Base-by-base conservation (phyloP, 2,888 invertebrate species). In the Prosapia bicincta region DNA sequence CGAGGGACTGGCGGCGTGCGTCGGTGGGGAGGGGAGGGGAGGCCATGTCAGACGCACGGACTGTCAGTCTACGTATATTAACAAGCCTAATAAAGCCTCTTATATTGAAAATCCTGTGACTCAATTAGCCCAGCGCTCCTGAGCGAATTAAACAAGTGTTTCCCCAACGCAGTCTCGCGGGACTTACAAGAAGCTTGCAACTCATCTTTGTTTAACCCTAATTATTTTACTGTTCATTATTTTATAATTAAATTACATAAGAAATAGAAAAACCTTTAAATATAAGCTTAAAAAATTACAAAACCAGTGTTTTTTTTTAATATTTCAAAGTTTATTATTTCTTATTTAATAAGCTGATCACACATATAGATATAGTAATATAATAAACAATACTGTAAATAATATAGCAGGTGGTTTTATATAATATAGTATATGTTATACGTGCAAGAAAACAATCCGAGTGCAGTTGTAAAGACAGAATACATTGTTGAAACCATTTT, bases 71-170 rank as follows among this genome's bases (percentile, higher is more conserved):
- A 54, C 32, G 70, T 71, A 70, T 75, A 75, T 75, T 75, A 72
- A 73, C 72, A 65, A 69, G 69, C 24, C 72, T 76, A 76, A 76
- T 76, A 75, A 76, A 76, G 76, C 76, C 70, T 73, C 73, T 76
- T 76, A 76, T 76, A 32, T 73, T 70, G 76, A 43, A 76, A 73
- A 76, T 73, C 71, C 66, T 7, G 69, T 70, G 72, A 73, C 76
- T 76, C 76, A 76, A 76, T 76, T 76, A 76, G 76, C 38, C 38
- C 23, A 73, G 24, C 70, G 69, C 69, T 54, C 54, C 54, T 69
- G 30, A 66, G 72, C 24, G 76, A 73, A 76, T 76, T 76, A 73
- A 69, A 69, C 71, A 68, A 75, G 76, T 73, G 76, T 70, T 76
- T 67, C 67, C 69, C 69, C 25, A 9, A 69, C n/a, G 20, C 54